phyloP scores from a whole-genome alignment of 2,888 invertebrate genomes.

The Amblyjoppa fuscipennis region DNA sequence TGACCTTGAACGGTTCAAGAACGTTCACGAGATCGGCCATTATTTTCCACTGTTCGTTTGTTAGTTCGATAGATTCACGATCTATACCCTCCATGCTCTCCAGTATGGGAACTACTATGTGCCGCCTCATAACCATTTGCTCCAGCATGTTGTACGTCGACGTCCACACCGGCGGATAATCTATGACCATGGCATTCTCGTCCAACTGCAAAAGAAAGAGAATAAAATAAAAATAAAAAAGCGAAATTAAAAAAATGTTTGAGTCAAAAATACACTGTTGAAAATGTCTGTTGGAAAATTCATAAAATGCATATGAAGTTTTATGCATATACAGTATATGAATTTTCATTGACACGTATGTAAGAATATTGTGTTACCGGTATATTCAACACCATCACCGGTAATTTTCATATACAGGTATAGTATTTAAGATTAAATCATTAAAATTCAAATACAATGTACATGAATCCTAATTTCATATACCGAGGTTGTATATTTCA shows the following conservation, averaged over 20 bases:
- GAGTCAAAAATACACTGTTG: background rate
- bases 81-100: constrained; percentile 82
- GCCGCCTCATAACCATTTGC: constrained; percentile 81
- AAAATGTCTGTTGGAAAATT: too few relatives aligned
- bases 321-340: too few relatives aligned
- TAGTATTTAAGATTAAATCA: too few relatives aligned
- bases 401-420: too few relatives aligned
- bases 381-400: too few relatives aligned
- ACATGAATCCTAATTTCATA: too few relatives aligned
- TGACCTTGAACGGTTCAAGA: constrained; percentile 86
- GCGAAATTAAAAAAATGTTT: background rate
- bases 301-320: too few relatives aligned
- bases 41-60: constrained; percentile 84
- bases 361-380: too few relatives aligned
- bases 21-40: constrained; percentile 85
- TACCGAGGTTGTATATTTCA: too few relatives aligned
- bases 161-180: constrained; percentile 85
- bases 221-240: constrained; percentile 4
- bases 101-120: constrained; percentile 81
- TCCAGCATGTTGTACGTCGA: constrained; percentile 86
- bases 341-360: too few relatives aligned
- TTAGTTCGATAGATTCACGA: constrained; percentile 80
- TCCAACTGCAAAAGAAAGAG: constrained; percentile 75
- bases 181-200: constrained; percentile 80
- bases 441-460: too few relatives aligned